Percentiles rank a stretch among this genome's conserved stretches.
These are phyloP conservation scores for Solenodon paradoxus DNA, from an alignment of 2,113 vertebrate genomes.

Conservation along the genomic window DNA sequence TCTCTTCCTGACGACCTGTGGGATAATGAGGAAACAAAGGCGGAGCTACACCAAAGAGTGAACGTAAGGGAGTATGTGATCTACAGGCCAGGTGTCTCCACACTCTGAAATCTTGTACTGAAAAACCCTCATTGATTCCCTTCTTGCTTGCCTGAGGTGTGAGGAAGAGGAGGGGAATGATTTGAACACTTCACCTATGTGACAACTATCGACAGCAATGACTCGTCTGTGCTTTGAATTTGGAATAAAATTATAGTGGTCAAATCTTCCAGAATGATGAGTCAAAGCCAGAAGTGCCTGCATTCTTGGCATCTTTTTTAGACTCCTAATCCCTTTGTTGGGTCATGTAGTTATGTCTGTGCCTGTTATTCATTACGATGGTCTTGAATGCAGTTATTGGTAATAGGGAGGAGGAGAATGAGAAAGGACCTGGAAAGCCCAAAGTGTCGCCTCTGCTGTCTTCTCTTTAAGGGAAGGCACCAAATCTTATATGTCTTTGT, in stretches of 20 bases:
- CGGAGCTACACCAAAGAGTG: constrained; percentile 91
- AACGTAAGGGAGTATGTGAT: constrained; percentile 83
- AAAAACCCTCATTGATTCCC: background rate
- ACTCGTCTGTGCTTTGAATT: background rate
- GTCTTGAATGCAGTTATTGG: background rate
- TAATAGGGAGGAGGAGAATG: background rate
- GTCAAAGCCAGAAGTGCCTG: background rate
- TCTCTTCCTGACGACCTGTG: constrained; percentile 87
- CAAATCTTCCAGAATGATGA: background rate
- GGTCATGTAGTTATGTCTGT: background rate
- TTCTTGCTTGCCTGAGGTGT: background rate
- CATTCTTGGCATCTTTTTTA: background rate
- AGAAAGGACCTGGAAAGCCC: background rate
- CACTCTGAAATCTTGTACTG: background rate
- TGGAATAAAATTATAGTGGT: background rate
- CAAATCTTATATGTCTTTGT: background rate
- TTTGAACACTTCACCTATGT: background rate
- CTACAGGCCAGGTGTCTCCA: rapidly evolving
- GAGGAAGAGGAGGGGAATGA: background rate
- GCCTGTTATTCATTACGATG: background rate
- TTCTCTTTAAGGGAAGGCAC: background rate
- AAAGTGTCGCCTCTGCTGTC: background rate
- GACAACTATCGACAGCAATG: background rate
- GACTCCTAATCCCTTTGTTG: background rate
- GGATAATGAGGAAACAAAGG: constrained; percentile 91